Conservation (phyloP, 2,113 vertebrate genomes). For the Cinclus cinclus region DNA sequence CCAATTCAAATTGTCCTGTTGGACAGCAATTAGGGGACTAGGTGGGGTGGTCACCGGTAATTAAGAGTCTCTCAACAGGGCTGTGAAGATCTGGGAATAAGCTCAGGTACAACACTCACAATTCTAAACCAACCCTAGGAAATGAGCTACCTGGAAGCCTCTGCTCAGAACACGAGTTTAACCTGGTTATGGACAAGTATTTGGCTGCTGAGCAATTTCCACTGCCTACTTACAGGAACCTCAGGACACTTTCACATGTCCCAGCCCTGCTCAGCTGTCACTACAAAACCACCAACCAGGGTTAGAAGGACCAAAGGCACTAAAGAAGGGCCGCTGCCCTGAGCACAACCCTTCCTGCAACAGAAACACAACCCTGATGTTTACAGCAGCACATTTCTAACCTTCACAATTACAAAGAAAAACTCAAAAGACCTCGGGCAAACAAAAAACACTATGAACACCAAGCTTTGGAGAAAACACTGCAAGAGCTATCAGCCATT, state of each 20-base stretch:
- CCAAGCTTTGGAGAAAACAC: not conserved
- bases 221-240: not conserved
- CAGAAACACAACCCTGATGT: not conserved
- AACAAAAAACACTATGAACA: not conserved
- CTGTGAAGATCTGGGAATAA: not conserved
- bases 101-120: not conserved
- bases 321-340: not conserved
- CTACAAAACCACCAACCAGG: not conserved
- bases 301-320: not conserved
- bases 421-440: not conserved
- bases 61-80: not conserved
- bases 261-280: not conserved
- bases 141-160: not conserved
- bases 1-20: not conserved
- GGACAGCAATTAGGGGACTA: not conserved
- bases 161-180: accelerated
- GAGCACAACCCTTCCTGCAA: not conserved
- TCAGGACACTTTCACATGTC: not conserved
- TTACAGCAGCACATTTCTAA: not conserved
- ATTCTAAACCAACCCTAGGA: not conserved
- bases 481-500: not conserved
- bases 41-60: not conserved
- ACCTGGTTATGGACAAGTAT: not conserved
- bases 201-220: not conserved
- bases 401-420: not conserved